A percentile compares a stretch with the other conserved stretches of the same genome.
Evolutionary conservation across 2,888 invertebrate species (phyloP).

Genomic region (Pristionchus japonicus): DNA sequence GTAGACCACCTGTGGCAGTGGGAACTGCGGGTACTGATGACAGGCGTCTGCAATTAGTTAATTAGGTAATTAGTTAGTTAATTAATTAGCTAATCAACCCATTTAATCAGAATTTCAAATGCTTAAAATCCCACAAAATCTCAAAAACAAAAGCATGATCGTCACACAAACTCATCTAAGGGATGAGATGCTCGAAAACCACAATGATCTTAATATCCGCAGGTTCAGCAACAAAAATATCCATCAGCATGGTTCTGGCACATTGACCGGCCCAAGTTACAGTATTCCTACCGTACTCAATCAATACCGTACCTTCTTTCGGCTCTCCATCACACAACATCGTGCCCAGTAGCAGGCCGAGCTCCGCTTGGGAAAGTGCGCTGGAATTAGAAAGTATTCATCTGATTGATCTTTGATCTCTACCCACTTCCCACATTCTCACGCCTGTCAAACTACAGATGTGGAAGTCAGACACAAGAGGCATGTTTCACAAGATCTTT

Average conservation of each 20-base stretch:
- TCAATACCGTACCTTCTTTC: too few species aligned
- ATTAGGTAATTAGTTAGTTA: background rate
- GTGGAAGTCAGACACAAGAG: too few species aligned
- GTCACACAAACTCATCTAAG: background rate
- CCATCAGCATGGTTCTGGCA: too few species aligned
- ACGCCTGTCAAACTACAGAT: too few species aligned
- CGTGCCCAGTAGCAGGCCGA: background rate
- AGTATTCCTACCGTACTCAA: background rate
- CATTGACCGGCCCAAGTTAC: background rate
- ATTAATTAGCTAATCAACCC: too few species aligned
- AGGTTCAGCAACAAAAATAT: too few species aligned
- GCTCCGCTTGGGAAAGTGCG: conserved; percentile 17
- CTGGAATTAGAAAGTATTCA: background rate
- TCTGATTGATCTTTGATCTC: too few species aligned
- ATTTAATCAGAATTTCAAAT: too few species aligned
- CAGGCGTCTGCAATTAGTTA: background rate
- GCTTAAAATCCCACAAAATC: too few species aligned
- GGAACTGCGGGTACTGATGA: background rate
- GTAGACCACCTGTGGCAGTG: background rate
- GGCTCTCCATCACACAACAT: background rate
- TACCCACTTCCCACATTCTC: too few species aligned
- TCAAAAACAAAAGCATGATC: background rate
- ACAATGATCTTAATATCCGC: background rate
- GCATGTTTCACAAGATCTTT: too few species aligned
- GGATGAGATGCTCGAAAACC: background rate